These are phyloP conservation scores for Sesia bembeciformis DNA, from an alignment of 2,888 invertebrate species.

Conservation along the genomic window DNA sequence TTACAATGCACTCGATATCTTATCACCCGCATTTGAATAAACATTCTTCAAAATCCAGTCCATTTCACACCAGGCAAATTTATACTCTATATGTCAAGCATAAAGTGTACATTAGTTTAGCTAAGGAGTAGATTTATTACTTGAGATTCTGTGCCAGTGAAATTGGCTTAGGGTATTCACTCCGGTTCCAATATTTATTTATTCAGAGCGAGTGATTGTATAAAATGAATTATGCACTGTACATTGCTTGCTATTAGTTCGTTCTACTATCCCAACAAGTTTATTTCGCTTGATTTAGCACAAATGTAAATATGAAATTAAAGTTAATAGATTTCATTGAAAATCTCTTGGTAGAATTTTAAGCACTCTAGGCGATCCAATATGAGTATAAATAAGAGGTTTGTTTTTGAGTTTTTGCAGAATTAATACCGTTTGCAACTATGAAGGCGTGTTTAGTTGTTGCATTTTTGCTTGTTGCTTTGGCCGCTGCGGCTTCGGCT, in stretches of 20 bases:
- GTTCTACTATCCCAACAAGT: no score
- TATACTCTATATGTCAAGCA: background rate
- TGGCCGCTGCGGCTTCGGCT: conserved; percentile 12
- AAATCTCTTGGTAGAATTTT: background rate
- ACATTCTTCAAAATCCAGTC: background rate
- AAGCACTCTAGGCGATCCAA: background rate
- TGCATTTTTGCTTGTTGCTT: conserved; percentile 19
- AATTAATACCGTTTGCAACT: conserved; percentile 19
- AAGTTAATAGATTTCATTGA: no score
- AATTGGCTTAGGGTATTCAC: conserved; percentile 54
- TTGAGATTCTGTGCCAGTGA: conserved; percentile 38
- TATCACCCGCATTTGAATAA: background rate
- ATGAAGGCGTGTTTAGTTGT: conserved; percentile 35
- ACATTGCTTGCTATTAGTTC: background rate
- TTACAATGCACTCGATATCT: background rate
- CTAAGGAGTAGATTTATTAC: conserved; percentile 23
- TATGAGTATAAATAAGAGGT: no score
- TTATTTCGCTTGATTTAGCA: no score
- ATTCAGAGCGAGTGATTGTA: conserved; percentile 10
- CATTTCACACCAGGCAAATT: background rate
- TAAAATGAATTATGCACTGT: background rate
- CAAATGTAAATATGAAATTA: no score
- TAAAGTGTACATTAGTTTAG: background rate
- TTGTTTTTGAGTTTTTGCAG: conserved; percentile 14
- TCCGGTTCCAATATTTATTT: conserved; percentile 38